Conservation (phyloP, 2,888 invertebrate species). For the Odontothrips loti region DNA sequence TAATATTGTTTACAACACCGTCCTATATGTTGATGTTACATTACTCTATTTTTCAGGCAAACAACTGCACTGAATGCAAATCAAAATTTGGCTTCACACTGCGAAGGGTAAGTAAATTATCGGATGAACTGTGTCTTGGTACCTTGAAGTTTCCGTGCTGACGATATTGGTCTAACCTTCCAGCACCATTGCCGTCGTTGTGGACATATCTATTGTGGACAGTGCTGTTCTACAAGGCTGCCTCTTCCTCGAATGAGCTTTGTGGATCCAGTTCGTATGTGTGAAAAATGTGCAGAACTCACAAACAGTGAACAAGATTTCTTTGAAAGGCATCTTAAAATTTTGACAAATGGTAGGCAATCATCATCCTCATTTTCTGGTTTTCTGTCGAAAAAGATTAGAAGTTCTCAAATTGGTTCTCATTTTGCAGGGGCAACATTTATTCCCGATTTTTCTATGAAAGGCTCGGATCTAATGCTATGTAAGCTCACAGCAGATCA, state of each 20-base stretch:
- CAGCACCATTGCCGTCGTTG: conserved; percentile 53
- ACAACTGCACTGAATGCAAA: conserved; percentile 45
- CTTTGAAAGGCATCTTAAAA: conserved; percentile 49
- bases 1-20: too few relatives aligned
- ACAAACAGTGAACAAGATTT: conserved; percentile 50
- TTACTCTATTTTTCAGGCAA: background rate
- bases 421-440: conserved; percentile 37
- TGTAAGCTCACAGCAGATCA: conserved; percentile 40
- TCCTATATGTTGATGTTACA: background rate
- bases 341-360: conserved; percentile 45
- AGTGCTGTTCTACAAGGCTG: conserved; percentile 47
- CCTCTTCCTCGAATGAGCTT: conserved; percentile 51
- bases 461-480: conserved; percentile 32
- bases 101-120: conserved; percentile 45
- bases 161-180: background rate
- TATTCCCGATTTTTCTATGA: conserved; percentile 32
- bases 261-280: conserved; percentile 51
- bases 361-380: conserved; percentile 3
- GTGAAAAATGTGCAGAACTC: conserved; percentile 45
- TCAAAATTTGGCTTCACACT: conserved; percentile 48
- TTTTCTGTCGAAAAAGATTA: background rate
- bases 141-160: background rate
- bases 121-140: background rate
- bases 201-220: conserved; percentile 49
- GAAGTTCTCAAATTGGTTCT: background rate